phyloP scores from a whole-genome alignment of 2,888 invertebrate genomes.

The Dexiosoma caninum region DNA sequence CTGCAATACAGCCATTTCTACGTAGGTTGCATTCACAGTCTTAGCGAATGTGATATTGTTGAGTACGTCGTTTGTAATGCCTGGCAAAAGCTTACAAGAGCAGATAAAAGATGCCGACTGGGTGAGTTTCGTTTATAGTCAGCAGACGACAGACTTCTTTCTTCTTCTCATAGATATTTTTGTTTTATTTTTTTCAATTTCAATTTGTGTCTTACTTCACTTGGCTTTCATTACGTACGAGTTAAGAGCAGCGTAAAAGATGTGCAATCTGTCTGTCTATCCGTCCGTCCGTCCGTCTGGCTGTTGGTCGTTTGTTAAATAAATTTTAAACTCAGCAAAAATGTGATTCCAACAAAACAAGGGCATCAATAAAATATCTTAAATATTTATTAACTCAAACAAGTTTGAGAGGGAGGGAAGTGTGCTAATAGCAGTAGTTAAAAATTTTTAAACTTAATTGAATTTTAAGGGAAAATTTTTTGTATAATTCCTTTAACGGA shows the following conservation, averaged over 20 bases:
- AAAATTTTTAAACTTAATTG: conserved; percentile 3
- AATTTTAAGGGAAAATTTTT: conserved; percentile 17
- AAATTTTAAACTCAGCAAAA: conserved; percentile 42
- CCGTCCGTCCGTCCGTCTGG: neutral
- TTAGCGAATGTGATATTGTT: conserved; percentile 33
- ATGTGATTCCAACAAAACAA: conserved; percentile 58
- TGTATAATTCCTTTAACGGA: too few species aligned
- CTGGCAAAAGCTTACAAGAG: conserved; percentile 44
- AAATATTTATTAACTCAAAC: conserved; percentile 53
- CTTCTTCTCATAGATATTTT: conserved; percentile 42
- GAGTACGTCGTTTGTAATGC: conserved; percentile 35
- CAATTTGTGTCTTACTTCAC: conserved; percentile 25
- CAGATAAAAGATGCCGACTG: conserved; percentile 63
- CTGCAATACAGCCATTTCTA: conserved; percentile 38
- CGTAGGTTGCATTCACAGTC: conserved; percentile 57
- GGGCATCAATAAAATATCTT: conserved; percentile 58
- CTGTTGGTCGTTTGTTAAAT: conserved; percentile 20
- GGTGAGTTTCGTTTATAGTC: conserved; percentile 56
- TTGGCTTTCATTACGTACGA: conserved; percentile 30
- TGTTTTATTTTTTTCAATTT: conserved; percentile 36
- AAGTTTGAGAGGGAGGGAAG: conserved; percentile 40
- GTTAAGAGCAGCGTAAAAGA: conserved; percentile 2
- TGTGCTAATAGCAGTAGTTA: conserved; percentile 21
- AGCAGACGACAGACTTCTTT: conserved; percentile 22
- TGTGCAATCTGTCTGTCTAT: neutral